Base-by-base conservation (phyloP, 2,888 invertebrate genomes). In the Sisyra terminalis region DNA sequence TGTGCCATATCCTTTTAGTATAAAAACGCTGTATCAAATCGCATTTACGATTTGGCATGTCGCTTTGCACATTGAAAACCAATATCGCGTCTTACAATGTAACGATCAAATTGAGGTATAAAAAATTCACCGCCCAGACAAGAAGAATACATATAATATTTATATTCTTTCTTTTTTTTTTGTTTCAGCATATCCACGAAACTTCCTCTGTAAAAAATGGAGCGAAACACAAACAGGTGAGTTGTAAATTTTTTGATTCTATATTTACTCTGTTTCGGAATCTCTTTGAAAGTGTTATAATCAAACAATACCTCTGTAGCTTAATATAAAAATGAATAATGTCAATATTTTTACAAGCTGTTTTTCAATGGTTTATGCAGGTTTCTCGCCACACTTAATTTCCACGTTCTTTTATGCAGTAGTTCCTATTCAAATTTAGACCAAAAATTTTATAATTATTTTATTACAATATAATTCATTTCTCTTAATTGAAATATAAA, bases 21-120 rank as follows among this genome's bases (percentile, higher is more conserved):
- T 70, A 49, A 70, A 72, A 45, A 65, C 78, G 50, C 64, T 81
- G 47, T 78, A 80, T 53, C 69, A 78, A 44, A 70, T 82, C 29
- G 81, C 81, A 31, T 80, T 81, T 54, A 78, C 80, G 24, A 66
- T 82, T 46, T 81, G 80, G 79, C 75, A 79, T 50, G 78, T 76
- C 43, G 77, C 79, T 35, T 73, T 81, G 56, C 73, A 78, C 55
- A 68, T 81, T 49, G 78, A 80, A 58, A 64, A 66, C 60, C 70
- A 53, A 16, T 29, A 38, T 13, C 30, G 38, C 13, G 17, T 17
- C n/a, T 37, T 37, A 37, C 7, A 11, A 14, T 18, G 18, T 37
- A 16, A 18, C 18, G 37, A 37, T 32, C 14, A 9, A 13, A 32
- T 32, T 13, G 11, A 32, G 11, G 14, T 32, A 32, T 32, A 32